Conservation (phyloP, 1,140 invertebrate genomes). For the Papilio dardanus region DNA sequence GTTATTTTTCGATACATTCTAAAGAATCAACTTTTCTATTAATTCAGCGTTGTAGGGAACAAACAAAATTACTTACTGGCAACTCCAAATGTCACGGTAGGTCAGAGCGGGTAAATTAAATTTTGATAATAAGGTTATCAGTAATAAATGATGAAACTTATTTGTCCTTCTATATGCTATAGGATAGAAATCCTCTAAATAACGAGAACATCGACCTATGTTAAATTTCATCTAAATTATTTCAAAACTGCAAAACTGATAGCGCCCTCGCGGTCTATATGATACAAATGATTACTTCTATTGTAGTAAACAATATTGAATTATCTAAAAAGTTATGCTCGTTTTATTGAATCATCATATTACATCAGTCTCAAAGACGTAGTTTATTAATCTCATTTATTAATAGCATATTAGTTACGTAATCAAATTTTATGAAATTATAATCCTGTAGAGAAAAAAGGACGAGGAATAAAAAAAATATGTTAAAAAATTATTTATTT, state of each 20-base stretch:
- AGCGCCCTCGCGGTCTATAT: not conserved
- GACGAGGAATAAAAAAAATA: not conserved
- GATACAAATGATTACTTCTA: not conserved
- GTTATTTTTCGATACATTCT: too few relatives aligned
- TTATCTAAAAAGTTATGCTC: not conserved
- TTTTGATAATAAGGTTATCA: conserved; percentile 76
- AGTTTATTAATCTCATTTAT: not conserved
- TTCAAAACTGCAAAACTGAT: not conserved
- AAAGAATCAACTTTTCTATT: too few relatives aligned
- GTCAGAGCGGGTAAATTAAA: conserved; percentile 65
- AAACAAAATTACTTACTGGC: conserved; percentile 25
- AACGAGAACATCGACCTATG: too few relatives aligned
- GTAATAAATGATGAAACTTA: conserved; percentile 62
- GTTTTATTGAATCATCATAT: not conserved
- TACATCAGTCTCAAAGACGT: not conserved
- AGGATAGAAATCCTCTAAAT: not conserved
- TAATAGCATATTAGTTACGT: not conserved
- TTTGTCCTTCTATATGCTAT: not conserved
- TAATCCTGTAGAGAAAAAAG: too few relatives aligned
- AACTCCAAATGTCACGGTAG: conserved; percentile 44
- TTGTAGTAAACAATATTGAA: not conserved
- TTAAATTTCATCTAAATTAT: not conserved
- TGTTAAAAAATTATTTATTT: not conserved
- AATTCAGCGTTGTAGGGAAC: not conserved
- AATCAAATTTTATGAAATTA: too few relatives aligned